Base-by-base conservation (phyloP, 1,140 invertebrate species). In the Aphaenogaster floridana region DNA sequence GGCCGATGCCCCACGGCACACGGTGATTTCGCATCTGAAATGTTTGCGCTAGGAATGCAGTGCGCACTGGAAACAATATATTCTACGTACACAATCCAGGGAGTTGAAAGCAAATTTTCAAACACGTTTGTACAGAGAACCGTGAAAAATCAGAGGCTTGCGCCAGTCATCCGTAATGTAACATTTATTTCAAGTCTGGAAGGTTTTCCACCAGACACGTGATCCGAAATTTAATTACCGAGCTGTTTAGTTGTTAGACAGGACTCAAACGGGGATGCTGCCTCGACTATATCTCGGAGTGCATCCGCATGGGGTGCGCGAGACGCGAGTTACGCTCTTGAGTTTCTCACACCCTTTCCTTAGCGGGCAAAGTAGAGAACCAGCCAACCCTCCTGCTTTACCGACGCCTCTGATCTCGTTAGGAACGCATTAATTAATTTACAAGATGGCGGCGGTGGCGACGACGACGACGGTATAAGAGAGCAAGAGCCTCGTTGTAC, bases 401-500 rank as follows among this genome's bases (percentile, higher is more conserved):
- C 90, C 93, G 93, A 94, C 94, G 94, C 94, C 93, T 94, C 93
- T 94, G 93, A 95, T 95, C 94, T 95, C 93, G 94, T 95, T 95
- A 95, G 90, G 91, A 89, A 88, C 89, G 91, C 93, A 94, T 94
- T 95, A 95, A 94, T 94, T 95, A 94, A 94, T 95, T 95, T 94
- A 94, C 93, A 95, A 95, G 93, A 95, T 94, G 94, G 92, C 92
- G 92, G 81, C 88, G 90, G 81, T 57, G 72, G 84, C 68, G 78
- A 83, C 74, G 77, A 79, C 86, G 89, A 90, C 86, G 89, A 90
- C 88, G 21, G 61, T 79, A 77, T 81, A 87, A 76, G 86, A 86
- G 89, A 91, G 77, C 84, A 91, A 83, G 89, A 91, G 72, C 84
- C 81, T 77, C 89, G 78, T 83, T 63, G 85, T 80, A 69, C 64